Evolutionary conservation across 2,888 invertebrate species (phyloP), one percentile per base, ranked within the genome.

Genomic region (Cotesia congregata): DNA sequence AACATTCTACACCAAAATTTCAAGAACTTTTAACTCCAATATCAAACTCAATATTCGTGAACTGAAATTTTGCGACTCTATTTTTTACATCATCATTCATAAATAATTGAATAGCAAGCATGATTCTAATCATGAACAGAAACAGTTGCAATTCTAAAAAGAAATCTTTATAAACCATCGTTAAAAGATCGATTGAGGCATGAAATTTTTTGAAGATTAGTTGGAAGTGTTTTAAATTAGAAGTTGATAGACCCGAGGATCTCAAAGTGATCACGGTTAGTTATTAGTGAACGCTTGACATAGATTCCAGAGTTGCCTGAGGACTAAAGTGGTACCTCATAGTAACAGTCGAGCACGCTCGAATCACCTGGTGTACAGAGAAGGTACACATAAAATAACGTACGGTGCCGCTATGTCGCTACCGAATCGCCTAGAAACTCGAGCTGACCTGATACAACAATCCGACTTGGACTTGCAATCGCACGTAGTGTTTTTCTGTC

Each of bases 361-460:
- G 50, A 40, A 71, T 71, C n/a, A 41, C 61, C 71, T 60, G 61
- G 39, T 20, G 50, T 50, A 50, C 70, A 38, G 59, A 68, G 40
- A 15, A 40, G 38, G 40, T 77, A 67, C 38, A 65, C 40, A 39
- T 50, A 71, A 59, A 61, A 15, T n/a, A 59, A 67, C 74, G 72
- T 77, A 74, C 75, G 69, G 79, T 74, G 77, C 78, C 78, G 80
- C 76, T 79, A 72, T 71, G 80, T 75, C 77, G 80, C 73, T 67
- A 77, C 78, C 79, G 72, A 82, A 80, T 79, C 80, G 80, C 82
- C 81, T 85, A 83, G 83, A 85, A 85, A 86, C 79, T 76, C 73
- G 70, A 75, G 69, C 39, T 81, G 82, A 80, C 75, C 78, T 50
- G 50, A 50, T 50, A 50, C 50, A 50, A 50, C 50, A 50, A 50